Evolutionary conservation across 2,888 invertebrate species (phyloP).

Genomic region (Melangyna quadrimaculata): DNA sequence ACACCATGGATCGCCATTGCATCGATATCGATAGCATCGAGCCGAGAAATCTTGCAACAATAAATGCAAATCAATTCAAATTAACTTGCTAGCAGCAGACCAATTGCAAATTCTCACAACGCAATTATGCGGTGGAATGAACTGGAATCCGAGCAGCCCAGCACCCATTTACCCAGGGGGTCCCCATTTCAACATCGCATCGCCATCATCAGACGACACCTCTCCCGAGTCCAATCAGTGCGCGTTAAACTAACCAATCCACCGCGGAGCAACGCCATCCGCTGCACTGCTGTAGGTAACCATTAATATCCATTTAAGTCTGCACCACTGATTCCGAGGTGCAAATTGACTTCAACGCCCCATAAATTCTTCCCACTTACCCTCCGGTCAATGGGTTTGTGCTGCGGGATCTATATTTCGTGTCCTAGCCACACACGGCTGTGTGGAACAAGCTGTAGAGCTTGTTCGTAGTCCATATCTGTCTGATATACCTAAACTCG

Average conservation of each 20-base stretch:
- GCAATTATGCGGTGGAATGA: slow-evolving; percentile 64
- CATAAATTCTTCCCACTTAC: slow-evolving; percentile 69
- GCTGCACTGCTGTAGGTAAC: slow-evolving; percentile 60
- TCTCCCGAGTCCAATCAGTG: slow-evolving; percentile 69
- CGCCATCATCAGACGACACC: too few species aligned
- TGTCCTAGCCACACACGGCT: slow-evolving; percentile 17
- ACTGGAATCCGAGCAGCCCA: slow-evolving; percentile 52
- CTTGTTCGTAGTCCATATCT: slow-evolving; percentile 67
- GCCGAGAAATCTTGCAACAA: slow-evolving; percentile 27
- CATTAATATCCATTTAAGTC: slow-evolving; percentile 72
- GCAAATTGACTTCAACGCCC: slow-evolving; percentile 73
- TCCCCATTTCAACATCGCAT: too few species aligned
- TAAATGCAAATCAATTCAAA: slow-evolving; percentile 65
- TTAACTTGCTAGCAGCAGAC: slow-evolving; percentile 22
- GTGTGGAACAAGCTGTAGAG: slow-evolving; percentile 52
- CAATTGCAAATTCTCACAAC: slow-evolving; percentile 70
- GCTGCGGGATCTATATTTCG: not conserved
- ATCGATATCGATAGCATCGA: too few species aligned
- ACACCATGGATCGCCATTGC: not conserved
- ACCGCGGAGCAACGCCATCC: slow-evolving; percentile 29
- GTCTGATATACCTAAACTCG: slow-evolving; percentile 12
- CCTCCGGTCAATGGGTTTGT: not conserved
- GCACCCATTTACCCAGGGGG: slow-evolving; percentile 18
- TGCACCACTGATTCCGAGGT: slow-evolving; percentile 68
- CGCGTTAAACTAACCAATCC: slow-evolving; percentile 60